phyloP scores from a whole-genome alignment of 2,113 vertebrate genomes.

The Sterrhoptilus dennistouni region DNA sequence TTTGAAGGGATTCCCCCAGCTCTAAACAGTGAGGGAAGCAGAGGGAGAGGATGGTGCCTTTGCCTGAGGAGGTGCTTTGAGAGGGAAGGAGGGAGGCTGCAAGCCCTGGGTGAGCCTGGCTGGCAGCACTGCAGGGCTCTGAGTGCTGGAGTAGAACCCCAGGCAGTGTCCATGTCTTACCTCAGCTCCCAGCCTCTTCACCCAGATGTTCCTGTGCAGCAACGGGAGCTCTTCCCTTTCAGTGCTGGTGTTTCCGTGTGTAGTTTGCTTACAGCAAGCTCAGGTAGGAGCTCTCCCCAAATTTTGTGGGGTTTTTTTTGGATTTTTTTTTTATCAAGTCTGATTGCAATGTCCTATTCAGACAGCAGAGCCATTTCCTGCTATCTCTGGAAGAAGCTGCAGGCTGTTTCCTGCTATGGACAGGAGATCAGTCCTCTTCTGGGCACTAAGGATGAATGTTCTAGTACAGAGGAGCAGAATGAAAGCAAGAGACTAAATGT shows the following conservation, averaged over 20 bases:
- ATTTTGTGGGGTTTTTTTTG: neutral
- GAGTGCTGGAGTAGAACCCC: neutral
- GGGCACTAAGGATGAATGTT: neutral
- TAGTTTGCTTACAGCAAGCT: conserved; percentile 36
- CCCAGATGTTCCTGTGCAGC: neutral
- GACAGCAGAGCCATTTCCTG: conserved; percentile 30
- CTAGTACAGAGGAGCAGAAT: neutral
- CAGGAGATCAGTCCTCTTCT: neutral
- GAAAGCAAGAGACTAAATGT: neutral
- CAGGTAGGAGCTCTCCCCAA: neutral
- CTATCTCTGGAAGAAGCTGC: conserved; percentile 47
- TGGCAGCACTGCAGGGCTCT: neutral
- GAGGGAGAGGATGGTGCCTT: conserved; percentile 16
- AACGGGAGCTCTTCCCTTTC: neutral
- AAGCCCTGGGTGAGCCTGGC: neutral
- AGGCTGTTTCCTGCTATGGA: conserved; percentile 10
- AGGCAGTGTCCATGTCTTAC: neutral
- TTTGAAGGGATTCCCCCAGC: neutral
- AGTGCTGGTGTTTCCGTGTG: neutral
- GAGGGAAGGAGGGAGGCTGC: neutral
- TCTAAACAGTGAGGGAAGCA: neutral
- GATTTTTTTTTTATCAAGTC: conserved; percentile 33
- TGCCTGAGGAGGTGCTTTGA: conserved; percentile 10
- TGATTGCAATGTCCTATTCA: conserved; percentile 45
- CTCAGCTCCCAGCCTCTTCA: neutral